These are phyloP conservation scores for Cheilosia variabilis DNA, from an alignment of 2,888 invertebrate species.

Conservation along the genomic window DNA sequence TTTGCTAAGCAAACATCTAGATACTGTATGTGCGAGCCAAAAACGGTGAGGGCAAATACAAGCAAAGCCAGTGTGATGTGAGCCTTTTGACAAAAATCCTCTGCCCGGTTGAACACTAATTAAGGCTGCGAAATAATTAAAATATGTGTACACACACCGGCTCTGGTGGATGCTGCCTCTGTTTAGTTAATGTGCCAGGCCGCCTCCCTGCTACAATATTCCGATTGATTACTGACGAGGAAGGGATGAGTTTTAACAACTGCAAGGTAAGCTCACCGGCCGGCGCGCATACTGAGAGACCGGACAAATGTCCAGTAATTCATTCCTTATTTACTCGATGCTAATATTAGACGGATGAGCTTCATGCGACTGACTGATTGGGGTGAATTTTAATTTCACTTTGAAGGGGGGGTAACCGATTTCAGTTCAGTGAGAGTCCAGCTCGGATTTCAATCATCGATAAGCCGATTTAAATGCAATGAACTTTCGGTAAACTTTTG, in stretches of 20 bases:
- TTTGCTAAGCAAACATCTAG: constrained; percentile 50
- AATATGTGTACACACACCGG: constrained; percentile 14
- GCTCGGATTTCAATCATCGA: constrained; percentile 40
- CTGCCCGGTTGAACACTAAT: constrained; percentile 54
- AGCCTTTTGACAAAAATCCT: constrained; percentile 40
- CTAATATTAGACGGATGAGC: constrained; percentile 60
- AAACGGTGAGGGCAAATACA: not conserved
- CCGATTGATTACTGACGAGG: constrained; percentile 49
- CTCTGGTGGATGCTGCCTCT: not conserved
- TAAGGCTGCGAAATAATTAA: constrained; percentile 64
- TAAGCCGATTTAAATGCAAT: constrained; percentile 29
- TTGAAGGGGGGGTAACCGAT: not conserved
- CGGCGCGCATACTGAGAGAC: not conserved
- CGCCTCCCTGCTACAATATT: constrained; percentile 32
- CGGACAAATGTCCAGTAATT: constrained; percentile 54
- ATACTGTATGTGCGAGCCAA: not conserved
- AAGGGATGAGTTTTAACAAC: constrained; percentile 7
- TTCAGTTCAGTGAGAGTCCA: not conserved
- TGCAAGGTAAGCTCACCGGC: not conserved
- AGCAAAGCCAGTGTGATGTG: not conserved
- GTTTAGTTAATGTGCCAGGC: constrained; percentile 20
- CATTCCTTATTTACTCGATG: constrained; percentile 62
- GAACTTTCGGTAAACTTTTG: constrained; percentile 2
- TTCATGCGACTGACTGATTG: constrained; percentile 42
- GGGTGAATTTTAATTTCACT: constrained; percentile 55